Evolutionary conservation across 1,140 invertebrate species (phyloP).

Genomic region (Samia ricini): DNA sequence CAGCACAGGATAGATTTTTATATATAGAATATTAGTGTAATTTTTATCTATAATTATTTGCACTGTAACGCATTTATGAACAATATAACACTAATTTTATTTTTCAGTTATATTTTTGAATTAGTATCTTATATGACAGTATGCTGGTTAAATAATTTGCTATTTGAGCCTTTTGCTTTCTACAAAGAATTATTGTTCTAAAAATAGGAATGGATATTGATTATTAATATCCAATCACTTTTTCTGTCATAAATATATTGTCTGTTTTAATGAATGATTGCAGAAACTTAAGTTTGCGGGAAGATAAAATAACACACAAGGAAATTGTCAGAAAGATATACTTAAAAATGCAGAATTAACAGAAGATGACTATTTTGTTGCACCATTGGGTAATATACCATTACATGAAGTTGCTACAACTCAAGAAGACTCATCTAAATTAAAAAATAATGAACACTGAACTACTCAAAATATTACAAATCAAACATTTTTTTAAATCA

Average conservation of each 20-base stretch:
- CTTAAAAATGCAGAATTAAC: constrained; percentile 84
- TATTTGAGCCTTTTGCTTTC: too few species aligned
- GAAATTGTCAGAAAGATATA: constrained; percentile 81
- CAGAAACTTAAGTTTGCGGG: constrained; percentile 82
- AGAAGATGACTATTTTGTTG: constrained; percentile 94
- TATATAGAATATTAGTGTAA: neutral
- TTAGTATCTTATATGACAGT: neutral
- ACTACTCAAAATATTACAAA: constrained; percentile 43
- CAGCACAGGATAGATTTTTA: constrained; percentile 6
- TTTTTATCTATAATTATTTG: too few species aligned
- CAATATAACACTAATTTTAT: neutral
- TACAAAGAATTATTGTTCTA: too few species aligned
- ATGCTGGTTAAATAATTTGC: too few species aligned
- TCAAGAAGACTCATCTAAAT: constrained; percentile 35
- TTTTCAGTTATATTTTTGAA: neutral
- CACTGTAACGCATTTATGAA: too few species aligned
- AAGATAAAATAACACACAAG: constrained; percentile 84
- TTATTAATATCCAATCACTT: too few species aligned
- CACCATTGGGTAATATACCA: constrained; percentile 89
- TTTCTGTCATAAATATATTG: too few species aligned
- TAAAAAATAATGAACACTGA: constrained; percentile 71
- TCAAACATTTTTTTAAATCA: constrained; percentile 51
- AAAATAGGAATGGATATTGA: too few species aligned
- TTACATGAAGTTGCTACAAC: constrained; percentile 77
- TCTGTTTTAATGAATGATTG: constrained; percentile 34